Percentiles rank a stretch among this genome's conserved stretches.
phyloP scores from a whole-genome alignment of 2,888 invertebrate genomes.

The Busseola fusca region DNA sequence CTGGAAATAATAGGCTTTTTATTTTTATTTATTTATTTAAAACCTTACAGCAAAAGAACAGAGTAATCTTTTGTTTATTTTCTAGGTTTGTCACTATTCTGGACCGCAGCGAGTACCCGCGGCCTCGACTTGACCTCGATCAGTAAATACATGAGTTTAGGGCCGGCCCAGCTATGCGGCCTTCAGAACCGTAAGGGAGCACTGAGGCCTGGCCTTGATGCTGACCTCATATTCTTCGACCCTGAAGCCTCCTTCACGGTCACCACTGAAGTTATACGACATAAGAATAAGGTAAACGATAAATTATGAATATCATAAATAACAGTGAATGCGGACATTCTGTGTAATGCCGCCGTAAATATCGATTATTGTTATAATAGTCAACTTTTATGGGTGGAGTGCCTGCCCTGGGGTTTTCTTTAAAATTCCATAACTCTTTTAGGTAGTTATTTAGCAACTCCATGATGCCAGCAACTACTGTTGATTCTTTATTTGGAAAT shows the following conservation, averaged over 20 bases:
- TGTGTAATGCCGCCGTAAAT: slow-evolving; percentile 19
- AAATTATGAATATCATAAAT: slow-evolving; percentile 23
- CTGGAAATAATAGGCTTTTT: too few relatives aligned
- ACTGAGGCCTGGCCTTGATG: slow-evolving; percentile 90
- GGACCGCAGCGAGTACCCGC: slow-evolving; percentile 90
- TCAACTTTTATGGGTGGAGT: slow-evolving; percentile 23
- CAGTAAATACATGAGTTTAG: slow-evolving; percentile 89
- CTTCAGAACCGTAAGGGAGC: slow-evolving; percentile 90
- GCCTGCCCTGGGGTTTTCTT: slow-evolving; percentile 4
- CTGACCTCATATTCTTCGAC: slow-evolving; percentile 92
- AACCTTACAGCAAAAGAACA: neutral
- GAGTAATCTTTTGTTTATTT: neutral
- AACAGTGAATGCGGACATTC: slow-evolving; percentile 13
- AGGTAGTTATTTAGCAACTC: slow-evolving; percentile 9
- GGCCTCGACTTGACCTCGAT: slow-evolving; percentile 88
- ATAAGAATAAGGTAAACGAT: slow-evolving; percentile 90
- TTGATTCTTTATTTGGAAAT: slow-evolving; percentile 5
- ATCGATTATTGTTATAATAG: slow-evolving; percentile 29
- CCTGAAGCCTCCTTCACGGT: slow-evolving; percentile 90
- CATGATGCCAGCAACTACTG: neutral
- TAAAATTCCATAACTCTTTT: slow-evolving; percentile 27
- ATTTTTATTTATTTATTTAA: too few relatives aligned
- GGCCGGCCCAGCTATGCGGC: slow-evolving; percentile 90
- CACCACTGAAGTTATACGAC: slow-evolving; percentile 88
- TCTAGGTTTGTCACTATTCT: slow-evolving; percentile 90